Percentiles rank a stretch among this genome's conserved stretches.
Evolutionary conservation across 2,113 vertebrate genomes (phyloP).

Genomic region (Oncorhynchus keta): DNA sequence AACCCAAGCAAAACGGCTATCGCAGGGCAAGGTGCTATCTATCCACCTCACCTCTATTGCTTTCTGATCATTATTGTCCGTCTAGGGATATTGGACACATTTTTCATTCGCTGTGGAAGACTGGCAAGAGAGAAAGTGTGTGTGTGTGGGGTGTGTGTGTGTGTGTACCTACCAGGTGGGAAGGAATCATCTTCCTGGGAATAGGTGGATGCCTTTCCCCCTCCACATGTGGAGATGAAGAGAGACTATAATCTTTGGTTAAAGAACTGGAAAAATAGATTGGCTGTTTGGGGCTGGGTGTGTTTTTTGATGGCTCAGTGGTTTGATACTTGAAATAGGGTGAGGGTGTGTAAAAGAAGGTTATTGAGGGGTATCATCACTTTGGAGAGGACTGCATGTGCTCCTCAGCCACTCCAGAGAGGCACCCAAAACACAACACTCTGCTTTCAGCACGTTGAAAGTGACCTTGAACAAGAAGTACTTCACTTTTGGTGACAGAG

Average conservation of each 20-base stretch:
- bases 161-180: neutral
- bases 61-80: conserved; percentile 68
- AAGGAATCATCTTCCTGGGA: conserved; percentile 27
- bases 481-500: conserved; percentile 3
- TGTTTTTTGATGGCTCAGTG: conserved; percentile 43
- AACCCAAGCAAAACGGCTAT: conserved; percentile 66
- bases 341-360: neutral
- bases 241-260: conserved; percentile 33
- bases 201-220: conserved; percentile 41
- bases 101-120: conserved; percentile 68
- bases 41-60: conserved; percentile 66
- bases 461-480: conserved; percentile 29
- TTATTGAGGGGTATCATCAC: conserved; percentile 27
- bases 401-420: neutral
- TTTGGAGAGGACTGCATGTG: conserved; percentile 27
- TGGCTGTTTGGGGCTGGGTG: conserved; percentile 29
- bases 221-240: conserved; percentile 1
- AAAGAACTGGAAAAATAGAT: conserved; percentile 5
- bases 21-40: conserved; percentile 62
- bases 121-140: conserved; percentile 46
- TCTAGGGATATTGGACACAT: conserved; percentile 68
- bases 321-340: conserved; percentile 26
- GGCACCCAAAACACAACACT: conserved; percentile 14
- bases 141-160: neutral
- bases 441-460: conserved; percentile 12